Evolutionary conservation across 2,888 invertebrate species (phyloP).

Genomic region (Lasioglossum leucozonium): DNA sequence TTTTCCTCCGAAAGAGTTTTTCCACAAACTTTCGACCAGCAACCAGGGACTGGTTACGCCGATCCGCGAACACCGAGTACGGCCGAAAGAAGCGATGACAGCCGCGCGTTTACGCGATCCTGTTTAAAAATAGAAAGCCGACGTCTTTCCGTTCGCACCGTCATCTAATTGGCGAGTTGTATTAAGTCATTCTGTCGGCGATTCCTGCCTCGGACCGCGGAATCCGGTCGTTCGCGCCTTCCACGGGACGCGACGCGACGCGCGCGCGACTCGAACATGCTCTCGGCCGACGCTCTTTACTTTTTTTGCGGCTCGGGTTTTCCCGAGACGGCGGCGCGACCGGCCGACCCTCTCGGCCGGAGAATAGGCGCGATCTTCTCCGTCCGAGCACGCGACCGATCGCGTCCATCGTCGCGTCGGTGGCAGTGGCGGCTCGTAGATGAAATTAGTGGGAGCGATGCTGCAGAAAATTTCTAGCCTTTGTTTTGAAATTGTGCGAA

Average conservation of each 20-base stretch:
- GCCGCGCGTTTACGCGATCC: conserved; percentile 8
- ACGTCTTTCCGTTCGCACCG: conserved; percentile 26
- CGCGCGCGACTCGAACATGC: conserved; percentile 36
- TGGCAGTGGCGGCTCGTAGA: too few relatives aligned
- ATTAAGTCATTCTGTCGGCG: conserved; percentile 53
- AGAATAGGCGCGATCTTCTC: background rate
- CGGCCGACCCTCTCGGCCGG: background rate
- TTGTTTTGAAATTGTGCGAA: too few relatives aligned
- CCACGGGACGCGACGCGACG: background rate
- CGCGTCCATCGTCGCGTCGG: too few relatives aligned
- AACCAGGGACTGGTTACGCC: too few relatives aligned
- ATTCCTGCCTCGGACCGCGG: conserved; percentile 16
- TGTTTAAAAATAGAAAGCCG: conserved; percentile 33
- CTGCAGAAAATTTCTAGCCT: too few relatives aligned
- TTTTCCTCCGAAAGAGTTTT: background rate
- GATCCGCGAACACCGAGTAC: too few relatives aligned
- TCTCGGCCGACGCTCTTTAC: conserved; percentile 27
- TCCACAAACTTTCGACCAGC: too few relatives aligned
- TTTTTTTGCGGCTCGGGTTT: background rate
- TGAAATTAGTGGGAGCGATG: too few relatives aligned
- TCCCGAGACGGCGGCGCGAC: too few relatives aligned
- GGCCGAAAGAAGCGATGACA: background rate
- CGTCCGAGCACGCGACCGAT: conserved; percentile 1
- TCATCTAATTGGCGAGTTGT: conserved; percentile 52
- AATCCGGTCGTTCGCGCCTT: conserved; percentile 39